Conservation (phyloP, 2,797 vertebrate genomes). For the Tokudaia tokunoshimensis region DNA sequence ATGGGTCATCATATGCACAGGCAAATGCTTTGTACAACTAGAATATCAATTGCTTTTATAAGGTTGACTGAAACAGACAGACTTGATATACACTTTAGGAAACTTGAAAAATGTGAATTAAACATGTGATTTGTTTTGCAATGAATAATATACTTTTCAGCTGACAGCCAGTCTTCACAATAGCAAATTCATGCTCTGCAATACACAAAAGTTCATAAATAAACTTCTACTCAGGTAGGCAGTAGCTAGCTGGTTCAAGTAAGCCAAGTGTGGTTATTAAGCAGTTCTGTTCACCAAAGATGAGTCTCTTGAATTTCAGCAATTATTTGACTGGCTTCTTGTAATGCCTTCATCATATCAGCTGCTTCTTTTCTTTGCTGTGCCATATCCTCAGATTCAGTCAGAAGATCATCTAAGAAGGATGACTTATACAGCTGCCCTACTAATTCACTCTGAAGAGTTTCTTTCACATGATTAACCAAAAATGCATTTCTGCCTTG, state of each 20-base stretch:
- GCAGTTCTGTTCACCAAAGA: slow-evolving; percentile 93
- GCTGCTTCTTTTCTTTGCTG: slow-evolving; percentile 97
- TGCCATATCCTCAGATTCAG: slow-evolving; percentile 99
- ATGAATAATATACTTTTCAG: slow-evolving; percentile 87
- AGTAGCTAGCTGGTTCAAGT: slow-evolving; percentile 89
- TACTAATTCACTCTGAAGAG: slow-evolving; percentile 98
- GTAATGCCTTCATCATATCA: slow-evolving; percentile 98
- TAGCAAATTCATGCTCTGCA: slow-evolving; percentile 87
- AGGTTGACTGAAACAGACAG: slow-evolving; percentile 84
- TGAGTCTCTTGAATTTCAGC: slow-evolving; percentile 98
- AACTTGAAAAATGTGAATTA: slow-evolving; percentile 88
- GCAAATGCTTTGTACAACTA: slow-evolving; percentile 86
- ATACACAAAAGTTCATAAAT: slow-evolving; percentile 91
- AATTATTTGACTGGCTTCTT: slow-evolving; percentile 98
- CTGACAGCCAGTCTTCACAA: slow-evolving; percentile 89
- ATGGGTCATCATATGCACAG: slow-evolving; percentile 84
- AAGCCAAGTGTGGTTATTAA: slow-evolving; percentile 79
- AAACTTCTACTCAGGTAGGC: slow-evolving; percentile 90
- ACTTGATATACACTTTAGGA: slow-evolving; percentile 86
- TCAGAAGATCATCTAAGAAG: slow-evolving; percentile 96
- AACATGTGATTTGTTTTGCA: slow-evolving; percentile 85
- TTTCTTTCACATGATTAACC: slow-evolving; percentile 98
- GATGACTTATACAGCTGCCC: slow-evolving; percentile 96
- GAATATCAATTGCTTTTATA: slow-evolving; percentile 83
- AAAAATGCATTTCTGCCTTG: slow-evolving; percentile 99